Evolutionary conservation across 2,888 invertebrate genomes (phyloP).

Genomic region (Scotopteryx bipunctaria): DNA sequence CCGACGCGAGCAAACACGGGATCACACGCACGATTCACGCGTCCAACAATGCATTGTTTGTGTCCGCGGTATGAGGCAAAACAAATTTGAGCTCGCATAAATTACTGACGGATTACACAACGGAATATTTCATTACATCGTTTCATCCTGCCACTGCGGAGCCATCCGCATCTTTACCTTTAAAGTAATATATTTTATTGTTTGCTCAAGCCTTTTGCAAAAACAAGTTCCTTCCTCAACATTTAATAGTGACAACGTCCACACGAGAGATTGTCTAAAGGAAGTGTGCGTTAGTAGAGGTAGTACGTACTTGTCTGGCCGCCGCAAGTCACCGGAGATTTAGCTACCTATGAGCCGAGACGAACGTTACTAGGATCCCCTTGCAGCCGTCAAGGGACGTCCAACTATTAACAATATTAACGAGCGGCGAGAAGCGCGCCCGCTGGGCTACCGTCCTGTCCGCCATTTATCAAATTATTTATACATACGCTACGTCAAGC

Average conservation of each 20-base stretch:
- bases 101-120: slow-evolving; percentile 53
- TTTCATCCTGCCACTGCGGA: slow-evolving; percentile 29
- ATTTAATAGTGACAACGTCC: slow-evolving; percentile 23
- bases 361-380: slow-evolving; percentile 32
- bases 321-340: slow-evolving; percentile 12
- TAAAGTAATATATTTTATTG: slow-evolving; percentile 24
- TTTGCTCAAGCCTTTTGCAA: slow-evolving; percentile 19
- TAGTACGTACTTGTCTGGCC: slow-evolving; percentile 1
- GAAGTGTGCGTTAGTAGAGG: slow-evolving; percentile 24
- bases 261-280: slow-evolving; percentile 11
- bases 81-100: slow-evolving; percentile 53
- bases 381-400: slow-evolving; percentile 41
- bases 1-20: slow-evolving; percentile 56
- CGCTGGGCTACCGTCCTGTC: slow-evolving; percentile 64
- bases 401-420: slow-evolving; percentile 61
- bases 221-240: neutral
- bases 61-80: slow-evolving; percentile 52
- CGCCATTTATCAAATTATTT: slow-evolving; percentile 74
- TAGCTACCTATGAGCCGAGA: slow-evolving; percentile 24
- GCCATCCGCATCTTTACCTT: slow-evolving; percentile 15
- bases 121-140: slow-evolving; percentile 47
- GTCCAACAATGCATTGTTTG: slow-evolving; percentile 61
- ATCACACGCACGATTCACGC: slow-evolving; percentile 57
- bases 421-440: slow-evolving; percentile 54
- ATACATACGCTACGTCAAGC: slow-evolving; percentile 52